Base-by-base conservation (phyloP, 2,888 invertebrate species). In the Pelosia muscerda region DNA sequence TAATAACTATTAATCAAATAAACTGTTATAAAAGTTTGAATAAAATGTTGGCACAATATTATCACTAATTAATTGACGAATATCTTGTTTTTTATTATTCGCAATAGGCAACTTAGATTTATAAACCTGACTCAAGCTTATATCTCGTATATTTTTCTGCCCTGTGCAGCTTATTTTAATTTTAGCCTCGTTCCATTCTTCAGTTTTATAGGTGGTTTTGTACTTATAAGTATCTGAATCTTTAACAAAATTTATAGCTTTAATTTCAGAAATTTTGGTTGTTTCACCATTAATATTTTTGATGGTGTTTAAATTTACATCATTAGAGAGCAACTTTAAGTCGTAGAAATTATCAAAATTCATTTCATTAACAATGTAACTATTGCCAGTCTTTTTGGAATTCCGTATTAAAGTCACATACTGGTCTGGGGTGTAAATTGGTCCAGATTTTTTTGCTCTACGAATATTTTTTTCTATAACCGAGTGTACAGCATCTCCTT, bases 381-480 rank as follows among this genome's bases (percentile, higher is more conserved):
- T 62, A 42, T 74, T 73, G 22, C 75, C 73, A 19, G 58, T 71
- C 31, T 71, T 75, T 60, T 75, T 74, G 3, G 71, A 71, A 60
- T 64, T 62, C 38, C 69, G 62, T 19, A 73, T 77, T 65, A 75
- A 22, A 60, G 56, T 53, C 38, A 73, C 63, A 31, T 74, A 31
- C 31, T 62, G 62, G 26, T 62, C 75, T 53, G 79, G 78, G 56
- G 19, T 22, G 68, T 80, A 78, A 59, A 77, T 76, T 34, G 78
- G 74, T 54, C 68, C 66, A 23, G 71, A 25, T 49, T 73, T 73
- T 34, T 66, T 69, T 22, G 71, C 64, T 25, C 66, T 42, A 65
- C 67, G 68, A 63, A 81, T 56, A 28, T 34, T 66, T 23, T 79
- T 81, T 49, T 78, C 79, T 8, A 77, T 81, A 0, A 81, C 66